Percentiles rank a stretch among this genome's conserved stretches.
phyloP scores from a whole-genome alignment of 2,113 vertebrate species.

The Petrocephalus zakoni region DNA sequence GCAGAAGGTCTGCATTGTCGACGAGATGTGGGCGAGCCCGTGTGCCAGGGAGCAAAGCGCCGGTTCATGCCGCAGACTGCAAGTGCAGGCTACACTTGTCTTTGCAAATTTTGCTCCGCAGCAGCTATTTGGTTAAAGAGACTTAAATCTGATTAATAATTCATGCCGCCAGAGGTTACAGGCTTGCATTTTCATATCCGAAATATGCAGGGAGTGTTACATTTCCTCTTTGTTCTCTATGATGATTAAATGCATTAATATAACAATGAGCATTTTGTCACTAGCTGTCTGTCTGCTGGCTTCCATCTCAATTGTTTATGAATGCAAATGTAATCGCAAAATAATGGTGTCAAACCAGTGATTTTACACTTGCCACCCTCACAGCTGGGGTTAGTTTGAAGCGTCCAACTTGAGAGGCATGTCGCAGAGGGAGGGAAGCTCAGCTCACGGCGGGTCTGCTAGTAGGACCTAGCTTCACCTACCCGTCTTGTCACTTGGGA shows the following conservation, averaged over 20 bases:
- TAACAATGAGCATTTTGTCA: not conserved
- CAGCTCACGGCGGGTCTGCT: not conserved
- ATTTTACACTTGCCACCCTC: constrained; percentile 11
- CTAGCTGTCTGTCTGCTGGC: not conserved
- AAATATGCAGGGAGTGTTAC: not conserved
- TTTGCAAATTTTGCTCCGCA: not conserved
- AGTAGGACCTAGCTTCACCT: not conserved
- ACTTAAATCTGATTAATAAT: not conserved
- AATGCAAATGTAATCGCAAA: not conserved
- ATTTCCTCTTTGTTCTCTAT: not conserved
- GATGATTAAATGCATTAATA: not conserved
- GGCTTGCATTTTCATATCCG: not conserved
- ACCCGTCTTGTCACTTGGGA: not conserved
- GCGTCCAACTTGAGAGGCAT: not conserved
- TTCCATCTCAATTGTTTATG: not conserved
- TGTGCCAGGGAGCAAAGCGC: not conserved
- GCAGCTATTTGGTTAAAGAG: constrained; percentile 4
- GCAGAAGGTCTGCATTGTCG: not conserved
- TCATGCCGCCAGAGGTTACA: not conserved
- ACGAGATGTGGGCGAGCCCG: not conserved
- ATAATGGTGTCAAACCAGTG: constrained; percentile 16
- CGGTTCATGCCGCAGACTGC: not conserved
- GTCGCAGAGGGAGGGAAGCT: not conserved
- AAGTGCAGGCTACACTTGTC: not conserved
- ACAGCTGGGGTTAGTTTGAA: not conserved